A percentile compares a stretch with the other conserved stretches of the same genome.
phyloP scores from a whole-genome alignment of 1,140 invertebrate species.

The Lerema accius region DNA sequence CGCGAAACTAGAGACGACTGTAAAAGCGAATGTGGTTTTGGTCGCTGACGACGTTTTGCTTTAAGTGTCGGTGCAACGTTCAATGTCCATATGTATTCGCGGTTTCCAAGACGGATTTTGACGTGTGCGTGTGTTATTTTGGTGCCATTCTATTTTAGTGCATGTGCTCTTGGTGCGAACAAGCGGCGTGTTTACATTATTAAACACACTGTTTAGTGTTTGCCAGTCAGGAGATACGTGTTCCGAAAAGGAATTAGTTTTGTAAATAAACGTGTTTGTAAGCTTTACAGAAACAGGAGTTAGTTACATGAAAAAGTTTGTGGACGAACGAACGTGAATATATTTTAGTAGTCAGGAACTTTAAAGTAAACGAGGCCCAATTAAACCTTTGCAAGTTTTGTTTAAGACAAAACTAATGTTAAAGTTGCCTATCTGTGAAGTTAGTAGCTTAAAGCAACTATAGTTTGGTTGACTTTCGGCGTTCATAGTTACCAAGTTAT shows the following conservation, averaged over 20 bases:
- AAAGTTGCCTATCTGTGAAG: no score
- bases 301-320: slow-evolving; percentile 9
- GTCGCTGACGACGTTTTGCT: slow-evolving; percentile 22
- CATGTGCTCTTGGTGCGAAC: slow-evolving; percentile 62
- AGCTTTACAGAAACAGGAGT: slow-evolving; percentile 16
- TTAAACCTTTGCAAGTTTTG: no score
- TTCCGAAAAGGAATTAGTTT: slow-evolving; percentile 35
- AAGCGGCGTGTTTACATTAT: slow-evolving; percentile 33
- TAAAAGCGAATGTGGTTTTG: slow-evolving; percentile 35
- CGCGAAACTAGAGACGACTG: slow-evolving; percentile 45
- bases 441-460: no score
- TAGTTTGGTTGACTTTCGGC: no score
- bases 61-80: slow-evolving; percentile 35
- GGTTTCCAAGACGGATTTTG: slow-evolving; percentile 46
- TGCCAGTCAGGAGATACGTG: slow-evolving; percentile 22
- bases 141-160: slow-evolving; percentile 70
- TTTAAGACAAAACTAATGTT: no score
- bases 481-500: no score
- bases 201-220: slow-evolving; percentile 26
- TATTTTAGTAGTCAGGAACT: slow-evolving; percentile 2
- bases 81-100: slow-evolving; percentile 44
- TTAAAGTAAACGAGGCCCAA: no score
- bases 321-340: slow-evolving; percentile 8
- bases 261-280: slow-evolving; percentile 24
- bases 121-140: slow-evolving; percentile 65